Percentiles rank a stretch among this genome's conserved stretches.
Conservation (phyloP, 2,113 vertebrate genomes). For the Haemorhous mexicanus region DNA sequence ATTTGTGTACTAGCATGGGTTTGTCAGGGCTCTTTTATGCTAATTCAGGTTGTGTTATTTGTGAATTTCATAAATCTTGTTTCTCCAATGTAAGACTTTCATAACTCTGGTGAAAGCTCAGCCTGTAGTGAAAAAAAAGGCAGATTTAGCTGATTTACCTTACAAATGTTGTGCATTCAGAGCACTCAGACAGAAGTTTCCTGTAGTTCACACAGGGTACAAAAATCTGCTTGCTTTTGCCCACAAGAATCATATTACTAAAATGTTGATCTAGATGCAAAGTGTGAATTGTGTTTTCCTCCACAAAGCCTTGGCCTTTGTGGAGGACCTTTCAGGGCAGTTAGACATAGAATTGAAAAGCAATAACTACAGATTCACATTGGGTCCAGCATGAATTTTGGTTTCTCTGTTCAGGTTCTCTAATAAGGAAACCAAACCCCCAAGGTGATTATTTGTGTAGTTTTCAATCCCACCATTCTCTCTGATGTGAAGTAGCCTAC, state of each 20-base stretch:
- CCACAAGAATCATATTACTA: background rate
- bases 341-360: background rate
- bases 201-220: background rate
- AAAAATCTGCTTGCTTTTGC: background rate
- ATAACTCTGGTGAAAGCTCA: rapidly evolving
- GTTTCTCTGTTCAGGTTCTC: background rate
- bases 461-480: background rate
- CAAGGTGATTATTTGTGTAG: background rate
- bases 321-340: background rate
- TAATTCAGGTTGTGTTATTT: background rate
- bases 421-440: background rate
- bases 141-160: background rate
- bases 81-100: background rate
- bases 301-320: background rate
- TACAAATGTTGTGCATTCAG: background rate
- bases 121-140: background rate
- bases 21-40: background rate
- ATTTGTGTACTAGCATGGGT: background rate
- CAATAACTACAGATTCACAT: background rate
- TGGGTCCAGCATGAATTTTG: background rate
- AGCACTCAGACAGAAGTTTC: background rate
- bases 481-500: background rate
- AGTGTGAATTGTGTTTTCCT: background rate
- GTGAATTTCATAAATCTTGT: background rate
- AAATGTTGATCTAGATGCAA: background rate